Evolutionary conservation across 2,888 invertebrate species (phyloP).

Genomic region (Agonopterix heracliana): DNA sequence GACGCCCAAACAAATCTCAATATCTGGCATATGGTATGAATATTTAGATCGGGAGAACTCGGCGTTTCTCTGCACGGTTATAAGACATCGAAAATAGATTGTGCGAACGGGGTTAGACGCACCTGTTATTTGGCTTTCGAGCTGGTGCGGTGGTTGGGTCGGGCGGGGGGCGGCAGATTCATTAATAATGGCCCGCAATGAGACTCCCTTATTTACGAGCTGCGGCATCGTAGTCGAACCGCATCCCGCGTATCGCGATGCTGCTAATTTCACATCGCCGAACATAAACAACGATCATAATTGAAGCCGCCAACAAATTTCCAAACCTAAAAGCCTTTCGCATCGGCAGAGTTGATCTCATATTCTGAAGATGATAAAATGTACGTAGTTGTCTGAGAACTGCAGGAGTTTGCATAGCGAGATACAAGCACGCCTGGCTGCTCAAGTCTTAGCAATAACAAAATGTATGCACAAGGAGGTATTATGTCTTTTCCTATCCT

Average conservation of each 20-base stretch:
- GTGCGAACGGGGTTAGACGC: conserved; percentile 76
- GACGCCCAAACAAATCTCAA: conserved; percentile 73
- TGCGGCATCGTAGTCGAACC: conserved; percentile 58
- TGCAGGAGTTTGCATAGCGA: conserved; percentile 5
- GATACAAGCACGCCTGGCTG: not conserved
- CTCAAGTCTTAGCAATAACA: conserved; percentile 7
- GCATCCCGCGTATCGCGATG: conserved; percentile 39
- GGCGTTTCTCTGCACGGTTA: conserved; percentile 68
- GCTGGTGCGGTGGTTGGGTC: conserved; percentile 45
- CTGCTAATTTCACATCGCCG: conserved; percentile 23
- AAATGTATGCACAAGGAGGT: conserved; percentile 3
- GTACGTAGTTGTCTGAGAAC: conserved; percentile 3
- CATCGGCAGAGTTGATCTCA: not conserved
- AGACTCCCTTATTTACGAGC: conserved; percentile 73
- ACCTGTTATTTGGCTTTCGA: conserved; percentile 73
- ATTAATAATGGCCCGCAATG: conserved; percentile 74
- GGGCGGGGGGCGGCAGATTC: conserved; percentile 58
- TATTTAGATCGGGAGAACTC: conserved; percentile 70
- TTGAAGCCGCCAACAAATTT: not conserved
- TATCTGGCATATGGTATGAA: conserved; percentile 73
- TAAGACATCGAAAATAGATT: conserved; percentile 76
- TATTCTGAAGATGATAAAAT: not conserved
- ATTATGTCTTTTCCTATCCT: not conserved
- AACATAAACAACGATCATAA: not conserved
- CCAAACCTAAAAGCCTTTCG: not conserved